phyloP scores from a whole-genome alignment of 2,113 vertebrate species.

The Cyphomyrus plagiostoma region DNA sequence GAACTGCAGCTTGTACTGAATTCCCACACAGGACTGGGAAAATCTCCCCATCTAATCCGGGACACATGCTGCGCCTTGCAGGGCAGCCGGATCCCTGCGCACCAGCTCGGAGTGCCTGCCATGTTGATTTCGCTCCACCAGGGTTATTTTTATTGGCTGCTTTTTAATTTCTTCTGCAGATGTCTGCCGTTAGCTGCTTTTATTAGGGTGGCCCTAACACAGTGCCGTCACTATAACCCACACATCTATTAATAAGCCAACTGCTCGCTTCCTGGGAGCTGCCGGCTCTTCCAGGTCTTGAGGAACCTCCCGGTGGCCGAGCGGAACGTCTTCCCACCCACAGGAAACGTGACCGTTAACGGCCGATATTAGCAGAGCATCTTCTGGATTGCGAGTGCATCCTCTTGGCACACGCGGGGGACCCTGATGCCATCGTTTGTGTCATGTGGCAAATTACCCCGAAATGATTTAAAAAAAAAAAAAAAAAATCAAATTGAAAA shows the following conservation, averaged over 20 bases:
- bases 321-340: background rate
- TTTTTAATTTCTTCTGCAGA: background rate
- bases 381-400: background rate
- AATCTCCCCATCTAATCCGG: background rate
- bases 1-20: background rate
- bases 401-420: background rate
- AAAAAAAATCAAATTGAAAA: background rate
- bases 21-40: background rate
- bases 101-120: background rate
- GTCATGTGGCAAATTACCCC: background rate
- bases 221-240: background rate
- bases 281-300: background rate
- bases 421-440: background rate
- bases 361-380: background rate
- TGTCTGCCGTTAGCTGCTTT: background rate
- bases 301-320: background rate
- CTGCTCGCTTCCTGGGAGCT: background rate
- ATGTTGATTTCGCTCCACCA: background rate
- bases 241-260: background rate
- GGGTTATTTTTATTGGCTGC: background rate
- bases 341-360: background rate
- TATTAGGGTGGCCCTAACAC: too few species aligned
- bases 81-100: background rate
- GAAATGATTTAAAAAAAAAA: background rate
- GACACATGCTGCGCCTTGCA: background rate